Evolutionary conservation across 2,888 invertebrate species (phyloP), one percentile per base, ranked within the genome.

Genomic region (Melitaea athalia): DNA sequence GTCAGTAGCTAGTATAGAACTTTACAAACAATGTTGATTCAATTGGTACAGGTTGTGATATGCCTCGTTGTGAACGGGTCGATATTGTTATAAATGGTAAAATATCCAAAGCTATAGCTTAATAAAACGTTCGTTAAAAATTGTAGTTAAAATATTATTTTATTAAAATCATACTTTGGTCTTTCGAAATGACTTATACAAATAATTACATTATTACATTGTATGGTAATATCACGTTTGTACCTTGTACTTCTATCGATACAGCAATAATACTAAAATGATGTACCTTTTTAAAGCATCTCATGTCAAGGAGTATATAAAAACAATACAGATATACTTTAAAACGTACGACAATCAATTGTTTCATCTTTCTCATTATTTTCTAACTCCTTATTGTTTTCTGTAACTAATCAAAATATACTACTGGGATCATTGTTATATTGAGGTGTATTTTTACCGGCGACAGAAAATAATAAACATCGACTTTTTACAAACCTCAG

Each of bases 11-110:
- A 92, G 92, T 87, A 89, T 92, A 92, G 89, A 88, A 89, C 89
- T 92, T 92, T 92, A 92, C 92, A 92, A 92, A 92, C 91, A 89
- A 92, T 91, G 91, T 91, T 92, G 88, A 90, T 92, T 92, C 92
- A 92, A 92, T 92, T 92, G 89, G 90, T 91, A 91, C 92, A 90
- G 92, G 92, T 92, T 92, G 92, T 92, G 92, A 92, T 91, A 91
- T 84, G 88, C 90, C 92, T 90, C 91, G 92, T 92, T 92, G 88
- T 88, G 87, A 92, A 92, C 92, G 92, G 87, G 92, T 89, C 90
- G 90, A 91, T 91, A 91, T 92, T 92, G 92, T 92, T 92, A 91
- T 92, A 89, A 90, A 91, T 91, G 89, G 87, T 91, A 86, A 91
- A 86, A 89, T 89, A 89, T 87, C 92, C 91, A 89, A 84, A 88